A percentile compares a stretch with the other conserved stretches of the same genome.
Conservation (phyloP, 2,797 vertebrate species). For the Crypturellus tataupa region DNA sequence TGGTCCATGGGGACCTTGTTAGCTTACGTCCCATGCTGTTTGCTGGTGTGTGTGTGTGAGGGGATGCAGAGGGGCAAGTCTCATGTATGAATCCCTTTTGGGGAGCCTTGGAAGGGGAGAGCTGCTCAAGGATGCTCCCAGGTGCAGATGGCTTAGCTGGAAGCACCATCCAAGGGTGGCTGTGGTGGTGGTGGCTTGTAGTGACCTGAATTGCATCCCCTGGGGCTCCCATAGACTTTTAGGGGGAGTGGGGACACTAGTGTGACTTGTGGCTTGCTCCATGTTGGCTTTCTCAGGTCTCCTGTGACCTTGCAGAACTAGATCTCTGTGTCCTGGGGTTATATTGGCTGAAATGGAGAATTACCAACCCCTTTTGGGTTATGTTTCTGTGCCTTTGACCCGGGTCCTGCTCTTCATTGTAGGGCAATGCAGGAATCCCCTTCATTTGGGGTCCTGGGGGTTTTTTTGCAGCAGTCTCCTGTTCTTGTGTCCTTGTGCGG, state of each 20-base stretch:
- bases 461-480: fast-evolving
- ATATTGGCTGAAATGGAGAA: not conserved
- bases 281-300: not conserved
- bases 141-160: not conserved
- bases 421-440: fast-evolving
- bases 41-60: fast-evolving
- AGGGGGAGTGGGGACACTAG: no score
- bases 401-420: no score
- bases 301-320: fast-evolving
- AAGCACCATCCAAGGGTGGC: fast-evolving
- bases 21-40: not conserved
- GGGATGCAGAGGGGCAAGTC: not conserved
- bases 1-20: not conserved
- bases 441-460: fast-evolving
- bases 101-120: not conserved
- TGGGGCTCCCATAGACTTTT: no score
- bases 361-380: not conserved
- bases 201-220: not conserved
- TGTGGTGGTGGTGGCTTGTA: not conserved
- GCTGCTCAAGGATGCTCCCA: fast-evolving
- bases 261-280: fast-evolving
- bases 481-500: not conserved
- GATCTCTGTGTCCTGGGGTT: not conserved
- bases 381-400: not conserved
- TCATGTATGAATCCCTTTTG: fast-evolving